phyloP scores from a whole-genome alignment of 2,797 vertebrate species.

The Gobio occitaniae region DNA sequence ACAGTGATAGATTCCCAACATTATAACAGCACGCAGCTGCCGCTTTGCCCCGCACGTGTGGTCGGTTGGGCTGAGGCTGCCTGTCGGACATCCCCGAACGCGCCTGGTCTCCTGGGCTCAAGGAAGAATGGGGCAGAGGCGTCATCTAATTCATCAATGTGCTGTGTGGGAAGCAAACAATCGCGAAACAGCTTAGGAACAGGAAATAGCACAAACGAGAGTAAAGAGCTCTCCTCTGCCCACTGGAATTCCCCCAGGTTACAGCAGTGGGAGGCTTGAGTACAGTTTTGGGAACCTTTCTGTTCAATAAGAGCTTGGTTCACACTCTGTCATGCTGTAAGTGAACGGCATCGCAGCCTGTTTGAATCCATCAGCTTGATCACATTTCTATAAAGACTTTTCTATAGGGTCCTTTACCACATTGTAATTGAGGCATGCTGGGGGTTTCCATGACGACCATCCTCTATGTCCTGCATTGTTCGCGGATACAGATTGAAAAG shows the following conservation, averaged over 20 bases:
- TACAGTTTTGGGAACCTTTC: constrained; percentile 9
- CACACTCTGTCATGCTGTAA: constrained; percentile 8
- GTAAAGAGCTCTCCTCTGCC: constrained; percentile 73
- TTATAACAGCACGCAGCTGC: constrained; percentile 66
- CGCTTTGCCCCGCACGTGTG: constrained; percentile 46
- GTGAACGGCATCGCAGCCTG: neutral
- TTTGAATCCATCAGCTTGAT: constrained; percentile 22
- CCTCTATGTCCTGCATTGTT: constrained; percentile 71
- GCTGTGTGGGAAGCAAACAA: constrained; percentile 73
- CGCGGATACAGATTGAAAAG: constrained; percentile 75
- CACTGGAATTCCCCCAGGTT: constrained; percentile 68
- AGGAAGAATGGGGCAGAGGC: constrained; percentile 74
- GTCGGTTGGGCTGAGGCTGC: constrained; percentile 28
- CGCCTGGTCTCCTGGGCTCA: constrained; percentile 73
- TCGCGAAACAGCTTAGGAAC: constrained; percentile 67
- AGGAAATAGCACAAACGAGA: constrained; percentile 70
- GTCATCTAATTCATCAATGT: constrained; percentile 80
- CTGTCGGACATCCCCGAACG: constrained; percentile 43
- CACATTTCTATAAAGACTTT: constrained; percentile 49
- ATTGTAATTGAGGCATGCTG: constrained; percentile 67
- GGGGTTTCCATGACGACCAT: constrained; percentile 78
- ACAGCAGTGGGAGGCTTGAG: constrained; percentile 58
- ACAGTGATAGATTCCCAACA: constrained; percentile 78
- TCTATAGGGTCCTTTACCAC: constrained; percentile 65
- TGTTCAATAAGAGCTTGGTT: constrained; percentile 4